phyloP scores from a whole-genome alignment of 2,113 vertebrate species.

The Quiscalus mexicanus region DNA sequence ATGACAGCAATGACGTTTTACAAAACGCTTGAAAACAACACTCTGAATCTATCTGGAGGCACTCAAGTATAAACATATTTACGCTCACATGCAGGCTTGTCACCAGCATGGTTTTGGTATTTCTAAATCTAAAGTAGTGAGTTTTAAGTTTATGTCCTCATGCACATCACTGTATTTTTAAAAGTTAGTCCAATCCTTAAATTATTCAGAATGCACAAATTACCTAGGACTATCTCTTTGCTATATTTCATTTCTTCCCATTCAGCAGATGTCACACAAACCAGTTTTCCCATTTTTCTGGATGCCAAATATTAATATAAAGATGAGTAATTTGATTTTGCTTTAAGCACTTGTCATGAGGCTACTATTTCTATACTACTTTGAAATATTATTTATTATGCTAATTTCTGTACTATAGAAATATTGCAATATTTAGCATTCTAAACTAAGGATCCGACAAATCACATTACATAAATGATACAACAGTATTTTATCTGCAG shows the following conservation, averaged over 20 bases:
- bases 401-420: neutral
- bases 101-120: neutral
- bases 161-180: neutral
- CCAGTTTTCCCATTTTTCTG: neutral
- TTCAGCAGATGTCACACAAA: neutral
- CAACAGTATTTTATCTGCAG: neutral
- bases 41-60: neutral
- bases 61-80: neutral
- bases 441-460: neutral
- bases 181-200: neutral
- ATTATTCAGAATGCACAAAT: neutral
- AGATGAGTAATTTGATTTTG: neutral
- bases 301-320: neutral
- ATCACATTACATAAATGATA: neutral
- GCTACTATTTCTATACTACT: neutral
- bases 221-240: neutral
- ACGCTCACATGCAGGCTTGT: neutral
- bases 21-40: constrained; percentile 17
- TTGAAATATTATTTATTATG: neutral
- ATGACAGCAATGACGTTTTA: neutral
- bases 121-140: neutral
- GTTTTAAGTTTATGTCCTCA: neutral
- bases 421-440: neutral
- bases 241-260: neutral
- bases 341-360: neutral